These are phyloP conservation scores for Rhinogobio ventralis DNA, from an alignment of 2,797 vertebrate genomes.

Conservation along the genomic window DNA sequence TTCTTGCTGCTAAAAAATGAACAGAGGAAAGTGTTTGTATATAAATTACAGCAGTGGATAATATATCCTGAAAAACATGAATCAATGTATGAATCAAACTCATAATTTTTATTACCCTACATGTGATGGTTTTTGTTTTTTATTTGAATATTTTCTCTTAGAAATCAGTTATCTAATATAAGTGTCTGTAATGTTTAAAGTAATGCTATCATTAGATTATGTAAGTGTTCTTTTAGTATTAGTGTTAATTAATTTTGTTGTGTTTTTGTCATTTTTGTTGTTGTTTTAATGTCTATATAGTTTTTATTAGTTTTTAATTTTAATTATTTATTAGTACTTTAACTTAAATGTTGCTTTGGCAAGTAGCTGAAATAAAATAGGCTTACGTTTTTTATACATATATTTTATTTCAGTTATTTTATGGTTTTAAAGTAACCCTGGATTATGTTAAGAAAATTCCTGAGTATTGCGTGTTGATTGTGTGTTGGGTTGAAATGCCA, in stretches of 20 bases:
- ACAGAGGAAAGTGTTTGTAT: not conserved
- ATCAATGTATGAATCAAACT: not conserved
- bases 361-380: not conserved
- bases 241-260: not conserved
- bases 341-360: not conserved
- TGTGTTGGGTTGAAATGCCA: constrained; percentile 30
- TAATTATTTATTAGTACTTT: not conserved
- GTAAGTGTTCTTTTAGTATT: not conserved
- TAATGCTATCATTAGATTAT: not conserved
- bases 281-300: not conserved
- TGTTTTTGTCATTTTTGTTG: not conserved
- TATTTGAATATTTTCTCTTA: not conserved
- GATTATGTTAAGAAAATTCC: not conserved
- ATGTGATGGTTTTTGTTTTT: not conserved
- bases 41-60: not conserved
- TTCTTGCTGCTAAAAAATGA: not conserved
- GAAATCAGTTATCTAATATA: not conserved
- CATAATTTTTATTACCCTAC: not conserved
- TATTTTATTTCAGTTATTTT: not conserved
- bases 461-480: constrained; percentile 11
- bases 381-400: not conserved
- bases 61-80: not conserved
- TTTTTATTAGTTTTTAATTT: not conserved
- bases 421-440: not conserved
- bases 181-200: not conserved